Conservation (phyloP, 2,113 vertebrate genomes). For the Mola mola region DNA sequence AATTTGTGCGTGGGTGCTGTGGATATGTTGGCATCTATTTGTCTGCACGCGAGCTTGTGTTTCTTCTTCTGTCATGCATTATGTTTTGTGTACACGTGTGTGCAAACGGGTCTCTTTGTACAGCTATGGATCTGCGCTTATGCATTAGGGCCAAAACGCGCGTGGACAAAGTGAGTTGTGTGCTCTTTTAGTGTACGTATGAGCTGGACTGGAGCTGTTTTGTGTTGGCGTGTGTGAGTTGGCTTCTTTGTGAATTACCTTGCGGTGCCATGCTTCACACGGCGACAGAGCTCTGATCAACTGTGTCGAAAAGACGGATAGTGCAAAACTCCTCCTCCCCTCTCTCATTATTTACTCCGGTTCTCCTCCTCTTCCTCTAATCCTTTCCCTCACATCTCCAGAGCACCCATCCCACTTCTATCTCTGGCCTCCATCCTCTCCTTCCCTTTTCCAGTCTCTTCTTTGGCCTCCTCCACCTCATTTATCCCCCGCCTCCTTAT, state of each 20-base stretch:
- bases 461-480: not conserved
- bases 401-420: conserved; percentile 8
- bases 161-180: conserved; percentile 2
- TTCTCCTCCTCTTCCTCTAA: conserved; percentile 5
- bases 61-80: conserved; percentile 22
- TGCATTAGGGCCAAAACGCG: conserved; percentile 11
- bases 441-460: no score
- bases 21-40: no score
- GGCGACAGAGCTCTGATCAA: conserved; percentile 67
- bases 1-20: no score
- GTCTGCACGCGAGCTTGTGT: conserved; percentile 1
- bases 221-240: conserved; percentile 2
- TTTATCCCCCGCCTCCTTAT: conserved; percentile 15
- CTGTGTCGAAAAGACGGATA: conserved; percentile 62
- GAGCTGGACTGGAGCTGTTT: not conserved
- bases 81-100: not conserved
- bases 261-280: conserved; percentile 51
- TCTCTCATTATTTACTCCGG: conserved; percentile 11
- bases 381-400: not conserved
- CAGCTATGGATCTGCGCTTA: conserved; percentile 17
- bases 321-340: conserved; percentile 27
- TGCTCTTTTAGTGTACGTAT: conserved; percentile 8
- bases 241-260: conserved; percentile 45
- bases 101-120: conserved; percentile 5
- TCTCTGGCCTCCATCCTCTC: not conserved